Conservation (phyloP, 2,888 invertebrate genomes). For the Hermaeophaga mercurialis region DNA sequence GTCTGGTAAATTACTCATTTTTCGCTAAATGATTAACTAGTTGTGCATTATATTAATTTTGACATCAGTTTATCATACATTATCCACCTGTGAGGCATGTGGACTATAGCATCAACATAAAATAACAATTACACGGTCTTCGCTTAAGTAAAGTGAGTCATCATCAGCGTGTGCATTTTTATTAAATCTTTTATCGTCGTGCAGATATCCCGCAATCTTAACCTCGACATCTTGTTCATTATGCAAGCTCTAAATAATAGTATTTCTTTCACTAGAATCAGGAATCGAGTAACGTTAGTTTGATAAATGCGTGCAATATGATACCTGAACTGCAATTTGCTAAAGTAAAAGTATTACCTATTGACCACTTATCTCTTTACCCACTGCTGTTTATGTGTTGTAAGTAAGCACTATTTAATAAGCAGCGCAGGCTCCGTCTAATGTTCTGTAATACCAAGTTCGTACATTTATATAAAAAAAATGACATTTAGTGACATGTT, state of each 20-base stretch:
- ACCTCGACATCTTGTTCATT: conserved; percentile 25
- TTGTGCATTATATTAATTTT: too few relatives aligned
- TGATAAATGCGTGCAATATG: not conserved
- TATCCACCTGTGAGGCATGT: not conserved
- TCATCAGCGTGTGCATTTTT: conserved; percentile 4
- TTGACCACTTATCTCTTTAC: conserved; percentile 1
- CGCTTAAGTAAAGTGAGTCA: conserved; percentile 5
- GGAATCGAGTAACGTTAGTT: conserved; percentile 4
- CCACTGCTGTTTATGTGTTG: too few relatives aligned
- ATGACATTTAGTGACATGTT: too few relatives aligned
- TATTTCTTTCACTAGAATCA: conserved; percentile 12
- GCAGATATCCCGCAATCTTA: not conserved
- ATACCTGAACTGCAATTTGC: not conserved
- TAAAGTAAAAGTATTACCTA: conserved; percentile 7
- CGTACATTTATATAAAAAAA: too few relatives aligned
- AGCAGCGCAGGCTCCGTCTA: too few relatives aligned
- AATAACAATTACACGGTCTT: not conserved
- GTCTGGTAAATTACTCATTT: too few relatives aligned
- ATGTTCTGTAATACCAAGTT: too few relatives aligned
- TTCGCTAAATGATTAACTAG: too few relatives aligned
- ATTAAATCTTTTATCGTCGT: conserved; percentile 9
- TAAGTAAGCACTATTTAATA: too few relatives aligned
- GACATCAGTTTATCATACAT: not conserved
- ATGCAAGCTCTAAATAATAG: conserved; percentile 18
- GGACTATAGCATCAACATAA: not conserved